phyloP scores from a whole-genome alignment of 1,140 invertebrate genomes.

The Polypedilum vanderplanki region DNA sequence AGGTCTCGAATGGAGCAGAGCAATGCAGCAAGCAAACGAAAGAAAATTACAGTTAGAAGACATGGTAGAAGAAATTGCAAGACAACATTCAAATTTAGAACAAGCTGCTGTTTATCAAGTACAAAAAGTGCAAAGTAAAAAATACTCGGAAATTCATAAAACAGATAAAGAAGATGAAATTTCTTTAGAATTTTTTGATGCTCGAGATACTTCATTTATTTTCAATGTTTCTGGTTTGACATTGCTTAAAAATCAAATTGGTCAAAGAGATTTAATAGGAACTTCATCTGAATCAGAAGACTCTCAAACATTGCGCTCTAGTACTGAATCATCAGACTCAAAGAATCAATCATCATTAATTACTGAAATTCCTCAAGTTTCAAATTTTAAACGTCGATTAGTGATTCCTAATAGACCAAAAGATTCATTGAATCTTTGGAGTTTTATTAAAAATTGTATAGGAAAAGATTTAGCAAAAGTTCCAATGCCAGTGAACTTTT shows the following conservation, averaged over 20 bases:
- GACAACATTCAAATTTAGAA: constrained; percentile 91
- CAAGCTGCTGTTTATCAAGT: constrained; percentile 65
- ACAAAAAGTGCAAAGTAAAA: constrained; percentile 41
- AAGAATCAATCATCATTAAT: neutral
- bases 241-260: constrained; percentile 32
- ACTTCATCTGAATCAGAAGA: constrained; percentile 45
- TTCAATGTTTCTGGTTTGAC: constrained; percentile 54
- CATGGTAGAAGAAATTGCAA: constrained; percentile 93
- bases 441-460: constrained; percentile 99
- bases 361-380: neutral
- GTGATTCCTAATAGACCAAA: constrained; percentile 90
- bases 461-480: constrained; percentile 98
- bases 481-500: constrained; percentile 99
- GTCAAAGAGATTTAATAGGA: constrained; percentile 42
- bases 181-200: constrained; percentile 78
- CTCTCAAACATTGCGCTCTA: neutral
- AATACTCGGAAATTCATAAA: constrained; percentile 47
- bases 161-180: constrained; percentile 74
- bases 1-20: constrained; percentile 81
- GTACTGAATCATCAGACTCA: neutral
- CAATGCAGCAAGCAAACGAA: constrained; percentile 90
- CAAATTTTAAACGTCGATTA: constrained; percentile 51
- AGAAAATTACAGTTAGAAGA: constrained; percentile 90
- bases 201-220: constrained; percentile 63
- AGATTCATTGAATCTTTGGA: constrained; percentile 94